Conservation (phyloP, 2,888 invertebrate genomes). For the Zhuqinia jingwanae region DNA sequence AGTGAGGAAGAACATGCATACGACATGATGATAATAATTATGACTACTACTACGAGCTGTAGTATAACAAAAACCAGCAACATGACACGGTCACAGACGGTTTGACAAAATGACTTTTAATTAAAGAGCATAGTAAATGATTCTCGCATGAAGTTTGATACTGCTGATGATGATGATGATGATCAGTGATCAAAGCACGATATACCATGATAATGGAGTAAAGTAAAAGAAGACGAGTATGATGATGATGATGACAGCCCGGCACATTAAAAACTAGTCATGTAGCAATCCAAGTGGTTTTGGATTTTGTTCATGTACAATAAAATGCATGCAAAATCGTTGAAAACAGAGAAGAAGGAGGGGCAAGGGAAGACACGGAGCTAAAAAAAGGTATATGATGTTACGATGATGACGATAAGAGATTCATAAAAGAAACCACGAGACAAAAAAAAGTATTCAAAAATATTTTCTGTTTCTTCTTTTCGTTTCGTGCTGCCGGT, state of each 20-base stretch:
- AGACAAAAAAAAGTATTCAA: too few species aligned
- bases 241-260: not conserved
- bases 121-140: conserved; percentile 40
- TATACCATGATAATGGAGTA: not conserved
- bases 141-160: not conserved
- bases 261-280: conserved; percentile 1
- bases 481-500: conserved; percentile 42
- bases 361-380: conserved; percentile 11
- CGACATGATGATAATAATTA: too few species aligned
- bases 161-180: conserved; percentile 1
- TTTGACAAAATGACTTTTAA: conserved; percentile 57
- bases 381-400: conserved; percentile 42
- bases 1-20: conserved; percentile 18
- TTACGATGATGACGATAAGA: not conserved
- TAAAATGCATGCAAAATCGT: not conserved
- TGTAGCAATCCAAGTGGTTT: conserved; percentile 2
- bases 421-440: conserved; percentile 17
- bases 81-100: conserved; percentile 12
- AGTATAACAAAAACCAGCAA: not conserved
- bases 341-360: not conserved
- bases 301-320: not conserved
- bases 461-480: too few species aligned
- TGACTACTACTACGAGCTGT: not conserved
- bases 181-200: conserved; percentile 3
- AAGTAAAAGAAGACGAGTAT: not conserved